Evolutionary conservation across 1,140 invertebrate species (phyloP), one percentile per base, ranked within the genome.

Genomic region (Nasonia giraulti): DNA sequence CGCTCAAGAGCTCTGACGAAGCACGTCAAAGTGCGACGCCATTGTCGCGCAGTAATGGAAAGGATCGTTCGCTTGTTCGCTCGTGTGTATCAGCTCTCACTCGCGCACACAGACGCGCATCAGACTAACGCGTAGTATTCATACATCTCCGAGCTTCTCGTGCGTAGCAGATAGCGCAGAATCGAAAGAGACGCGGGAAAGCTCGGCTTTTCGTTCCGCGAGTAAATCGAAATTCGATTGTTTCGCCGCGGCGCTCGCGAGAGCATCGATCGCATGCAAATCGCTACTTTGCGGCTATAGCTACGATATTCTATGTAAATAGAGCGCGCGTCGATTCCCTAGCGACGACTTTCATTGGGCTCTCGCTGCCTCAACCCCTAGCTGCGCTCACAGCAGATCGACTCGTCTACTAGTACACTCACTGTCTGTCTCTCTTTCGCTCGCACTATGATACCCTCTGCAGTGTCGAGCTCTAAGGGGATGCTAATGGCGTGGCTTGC

Each of bases 211-310:
- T 74, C 83, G 68, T 80, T 73, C 20, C 79, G 17, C 55, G 40
- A 83, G 90, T 90, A 92, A 91, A 92, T 92, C 91, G 91, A 92
- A 92, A 92, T 91, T 92, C 89, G 91, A 92, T 92, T 91, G 91
- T 92, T 88, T 90, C 87, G 87, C 87, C 11, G 23, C 20, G 17
- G n/a, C 0, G 37, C n/a, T 2, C 31, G 17, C 37, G 55, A 27
- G 47, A 27, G 47, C 27, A 81, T 85, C 79, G 79, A 85, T 85
- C 84, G 14, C 31, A 85, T 85, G 84, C 84, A 85, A 85, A 85
- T 85, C 79, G 66, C 47, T 80, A 80, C 84, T 80, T 85, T 82
- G 66, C 75, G 79, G 82, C 76, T 40, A 27, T 27, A 10, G 40
- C 76, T 62, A 20, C 66, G 75, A 83, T 77, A 79, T 79, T 31